A percentile compares a stretch with the other conserved stretches of the same genome.
These are phyloP conservation scores for Frieseomelitta varia DNA, from an alignment of 1,140 invertebrate genomes.

Conservation along the genomic window DNA sequence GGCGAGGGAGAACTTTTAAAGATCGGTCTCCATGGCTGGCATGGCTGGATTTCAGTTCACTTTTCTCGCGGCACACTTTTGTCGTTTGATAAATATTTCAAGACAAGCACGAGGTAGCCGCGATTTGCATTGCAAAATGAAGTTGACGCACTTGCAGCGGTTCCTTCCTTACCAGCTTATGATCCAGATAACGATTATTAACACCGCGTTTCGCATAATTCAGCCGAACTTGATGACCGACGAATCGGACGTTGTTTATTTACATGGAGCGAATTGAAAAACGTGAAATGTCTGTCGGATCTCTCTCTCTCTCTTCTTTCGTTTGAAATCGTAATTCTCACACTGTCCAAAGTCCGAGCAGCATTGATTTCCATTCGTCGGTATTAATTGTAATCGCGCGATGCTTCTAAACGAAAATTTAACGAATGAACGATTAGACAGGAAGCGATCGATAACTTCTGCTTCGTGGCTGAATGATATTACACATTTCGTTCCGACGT, in stretches of 20 bases:
- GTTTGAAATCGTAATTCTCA: too few species aligned
- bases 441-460: neutral
- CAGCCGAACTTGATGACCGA: neutral
- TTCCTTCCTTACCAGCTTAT: neutral
- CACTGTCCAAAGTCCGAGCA: too few species aligned
- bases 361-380: too few species aligned
- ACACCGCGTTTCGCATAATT: neutral
- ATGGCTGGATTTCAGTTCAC: too few species aligned
- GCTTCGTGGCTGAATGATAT: neutral
- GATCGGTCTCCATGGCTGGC: neutral
- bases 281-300: neutral
- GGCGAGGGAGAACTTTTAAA: neutral
- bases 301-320: too few species aligned
- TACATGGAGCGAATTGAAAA: neutral
- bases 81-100: neutral
- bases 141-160: neutral
- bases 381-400: too few species aligned
- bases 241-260: neutral
- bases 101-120: neutral
- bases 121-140: neutral
- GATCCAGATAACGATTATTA: neutral
- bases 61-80: neutral
- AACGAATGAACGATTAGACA: neutral
- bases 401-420: too few species aligned
- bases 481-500: neutral